Percentiles rank a stretch among this genome's conserved stretches.
Conservation (phyloP, 2,888 invertebrate species). For the Polydesmus complanatus region DNA sequence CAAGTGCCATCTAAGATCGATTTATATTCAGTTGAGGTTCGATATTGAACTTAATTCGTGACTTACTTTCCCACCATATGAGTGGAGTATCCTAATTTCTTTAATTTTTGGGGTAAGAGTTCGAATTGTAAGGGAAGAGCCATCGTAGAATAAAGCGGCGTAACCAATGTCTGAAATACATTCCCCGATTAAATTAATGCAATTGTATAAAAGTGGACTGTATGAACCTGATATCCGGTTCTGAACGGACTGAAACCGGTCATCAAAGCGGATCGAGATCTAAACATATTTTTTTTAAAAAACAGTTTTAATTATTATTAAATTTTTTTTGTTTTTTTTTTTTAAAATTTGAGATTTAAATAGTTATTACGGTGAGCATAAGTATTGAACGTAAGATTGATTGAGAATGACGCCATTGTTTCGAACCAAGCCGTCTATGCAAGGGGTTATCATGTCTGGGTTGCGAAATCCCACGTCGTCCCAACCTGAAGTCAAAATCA, state of each 20-base stretch:
- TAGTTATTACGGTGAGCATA: constrained; percentile 33
- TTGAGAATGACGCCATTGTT: constrained; percentile 30
- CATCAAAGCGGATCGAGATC: constrained; percentile 11
- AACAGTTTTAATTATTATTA: neutral
- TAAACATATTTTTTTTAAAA: no score
- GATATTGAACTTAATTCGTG: neutral
- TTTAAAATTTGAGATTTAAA: no score
- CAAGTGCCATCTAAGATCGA: constrained; percentile 36
- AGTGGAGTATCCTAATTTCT: constrained; percentile 14
- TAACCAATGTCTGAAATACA: constrained; percentile 22
- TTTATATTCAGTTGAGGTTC: no score
- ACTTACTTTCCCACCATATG: constrained; percentile 17
- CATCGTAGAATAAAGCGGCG: constrained; percentile 21
- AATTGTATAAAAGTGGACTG: no score
- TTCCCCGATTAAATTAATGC: neutral
- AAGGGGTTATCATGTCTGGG: constrained; percentile 32
- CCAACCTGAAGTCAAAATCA: no score
- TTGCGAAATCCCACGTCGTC: constrained; percentile 35
- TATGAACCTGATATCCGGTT: constrained; percentile 13
- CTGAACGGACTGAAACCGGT: constrained; percentile 13
- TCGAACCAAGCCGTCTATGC: constrained; percentile 31
- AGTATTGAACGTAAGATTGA: constrained; percentile 33
- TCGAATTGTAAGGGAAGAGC: constrained; percentile 13
- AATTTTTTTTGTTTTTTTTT: no score
- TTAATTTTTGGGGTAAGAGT: constrained; percentile 11